Conservation (phyloP, 2,888 invertebrate species). For the Papilio elwesi region DNA sequence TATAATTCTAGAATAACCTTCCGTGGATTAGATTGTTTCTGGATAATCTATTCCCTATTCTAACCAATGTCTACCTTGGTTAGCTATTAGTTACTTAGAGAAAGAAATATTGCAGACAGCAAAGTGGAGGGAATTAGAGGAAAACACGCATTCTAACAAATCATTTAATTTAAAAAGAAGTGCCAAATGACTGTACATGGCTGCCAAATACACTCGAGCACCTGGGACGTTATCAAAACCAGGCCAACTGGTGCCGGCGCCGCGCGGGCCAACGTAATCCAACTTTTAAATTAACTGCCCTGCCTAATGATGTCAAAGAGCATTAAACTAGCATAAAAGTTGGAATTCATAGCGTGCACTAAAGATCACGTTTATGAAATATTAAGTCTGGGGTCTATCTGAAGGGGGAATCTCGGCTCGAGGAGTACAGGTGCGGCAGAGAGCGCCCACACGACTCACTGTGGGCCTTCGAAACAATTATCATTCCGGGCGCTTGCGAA, state of each 20-base stretch:
- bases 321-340: slow-evolving; percentile 47
- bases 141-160: slow-evolving; percentile 48
- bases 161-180: slow-evolving; percentile 49
- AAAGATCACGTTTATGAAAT: slow-evolving; percentile 82
- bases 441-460: slow-evolving; percentile 62
- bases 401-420: slow-evolving; percentile 59
- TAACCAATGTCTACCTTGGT: too few species aligned
- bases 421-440: slow-evolving; percentile 65
- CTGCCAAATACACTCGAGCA: slow-evolving; percentile 61
- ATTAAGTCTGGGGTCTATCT: slow-evolving; percentile 75
- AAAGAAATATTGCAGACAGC: too few species aligned
- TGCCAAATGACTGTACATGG: slow-evolving; percentile 61
- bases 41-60: too few species aligned
- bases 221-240: slow-evolving; percentile 55
- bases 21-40: too few species aligned
- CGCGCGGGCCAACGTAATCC: slow-evolving; percentile 49
- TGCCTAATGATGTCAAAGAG: slow-evolving; percentile 37
- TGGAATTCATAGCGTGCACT: slow-evolving; percentile 68
- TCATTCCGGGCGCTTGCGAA: slow-evolving; percentile 79
- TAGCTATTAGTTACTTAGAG: too few species aligned
- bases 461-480: slow-evolving; percentile 72
- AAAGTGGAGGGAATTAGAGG: too few species aligned
- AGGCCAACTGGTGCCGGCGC: slow-evolving; percentile 52
- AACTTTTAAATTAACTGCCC: slow-evolving; percentile 65
- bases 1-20: too few species aligned